phyloP scores from a whole-genome alignment of 1,140 invertebrate species.

The Whitmania pigra region DNA sequence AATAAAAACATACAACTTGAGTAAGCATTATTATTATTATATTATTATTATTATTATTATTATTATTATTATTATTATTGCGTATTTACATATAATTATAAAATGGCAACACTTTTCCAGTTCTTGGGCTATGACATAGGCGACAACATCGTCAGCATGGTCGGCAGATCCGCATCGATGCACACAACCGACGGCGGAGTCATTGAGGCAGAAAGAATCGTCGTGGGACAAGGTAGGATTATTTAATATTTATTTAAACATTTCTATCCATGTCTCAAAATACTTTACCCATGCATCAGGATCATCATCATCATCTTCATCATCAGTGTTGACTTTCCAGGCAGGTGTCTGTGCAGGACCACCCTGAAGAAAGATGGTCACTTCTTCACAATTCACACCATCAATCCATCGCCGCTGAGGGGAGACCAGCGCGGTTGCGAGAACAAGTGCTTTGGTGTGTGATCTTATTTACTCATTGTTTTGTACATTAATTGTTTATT shows the following conservation, averaged over 20 bases:
- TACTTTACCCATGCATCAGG: too few species aligned
- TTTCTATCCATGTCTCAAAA: too few species aligned
- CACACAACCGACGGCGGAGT: background rate
- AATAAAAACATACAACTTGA: too few species aligned
- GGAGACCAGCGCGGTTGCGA: background rate
- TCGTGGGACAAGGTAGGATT: background rate
- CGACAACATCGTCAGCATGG: background rate
- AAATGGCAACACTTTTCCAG: background rate
- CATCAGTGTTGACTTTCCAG: background rate
- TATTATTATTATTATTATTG: too few species aligned
- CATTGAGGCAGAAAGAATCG: background rate
- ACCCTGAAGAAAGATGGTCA: background rate
- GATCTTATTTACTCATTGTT: background rate
- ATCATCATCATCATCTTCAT: too few species aligned
- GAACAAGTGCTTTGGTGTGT: background rate
- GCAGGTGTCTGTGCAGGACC: background rate
- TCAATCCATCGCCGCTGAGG: background rate
- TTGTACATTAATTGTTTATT: too few species aligned
- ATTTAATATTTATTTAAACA: too few species aligned
- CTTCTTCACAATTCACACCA: constrained; percentile 1
- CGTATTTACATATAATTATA: too few species aligned
- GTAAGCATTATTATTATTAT: too few species aligned
- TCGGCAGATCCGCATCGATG: background rate
- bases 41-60: too few species aligned
- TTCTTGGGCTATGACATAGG: background rate